A percentile compares a stretch with the other conserved stretches of the same genome.
Evolutionary conservation across 1,140 invertebrate genomes (phyloP).

Genomic region (Laupala kohalensis): DNA sequence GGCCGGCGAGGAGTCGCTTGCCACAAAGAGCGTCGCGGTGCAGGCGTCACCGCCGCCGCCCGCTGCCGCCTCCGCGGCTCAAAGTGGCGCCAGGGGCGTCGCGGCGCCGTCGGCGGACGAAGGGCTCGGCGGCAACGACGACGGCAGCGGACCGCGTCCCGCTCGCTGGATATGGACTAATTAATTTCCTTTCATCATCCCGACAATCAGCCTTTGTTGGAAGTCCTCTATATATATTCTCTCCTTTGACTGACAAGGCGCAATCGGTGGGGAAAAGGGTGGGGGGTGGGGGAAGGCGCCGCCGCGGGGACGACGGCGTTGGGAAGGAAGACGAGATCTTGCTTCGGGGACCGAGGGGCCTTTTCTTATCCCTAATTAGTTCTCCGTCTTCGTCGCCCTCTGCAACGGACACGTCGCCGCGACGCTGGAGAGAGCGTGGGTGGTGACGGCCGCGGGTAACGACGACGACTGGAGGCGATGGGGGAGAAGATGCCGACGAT

Average conservation of each 20-base stretch:
- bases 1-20: not conserved
- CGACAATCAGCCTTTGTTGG: conserved; percentile 5
- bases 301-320: not conserved
- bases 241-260: conserved; percentile 3
- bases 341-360: too few relatives aligned
- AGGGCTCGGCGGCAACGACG: too few relatives aligned
- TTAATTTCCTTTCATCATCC: not conserved
- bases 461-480: too few relatives aligned
- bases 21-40: not conserved
- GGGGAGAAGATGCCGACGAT: too few relatives aligned
- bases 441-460: too few relatives aligned
- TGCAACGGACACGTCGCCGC: not conserved
- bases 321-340: not conserved
- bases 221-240: conserved; percentile 1
- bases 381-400: not conserved
- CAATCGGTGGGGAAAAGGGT: not conserved
- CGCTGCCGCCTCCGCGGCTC: too few relatives aligned
- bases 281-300: not conserved
- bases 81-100: not conserved
- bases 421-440: not conserved
- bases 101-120: not conserved
- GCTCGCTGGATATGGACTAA: not conserved
- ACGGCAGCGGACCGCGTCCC: not conserved
- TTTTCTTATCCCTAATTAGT: not conserved
- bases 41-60: too few relatives aligned